These are phyloP conservation scores for Aethina tumida DNA, from an alignment of 1,140 invertebrate genomes.

Conservation along the genomic window DNA sequence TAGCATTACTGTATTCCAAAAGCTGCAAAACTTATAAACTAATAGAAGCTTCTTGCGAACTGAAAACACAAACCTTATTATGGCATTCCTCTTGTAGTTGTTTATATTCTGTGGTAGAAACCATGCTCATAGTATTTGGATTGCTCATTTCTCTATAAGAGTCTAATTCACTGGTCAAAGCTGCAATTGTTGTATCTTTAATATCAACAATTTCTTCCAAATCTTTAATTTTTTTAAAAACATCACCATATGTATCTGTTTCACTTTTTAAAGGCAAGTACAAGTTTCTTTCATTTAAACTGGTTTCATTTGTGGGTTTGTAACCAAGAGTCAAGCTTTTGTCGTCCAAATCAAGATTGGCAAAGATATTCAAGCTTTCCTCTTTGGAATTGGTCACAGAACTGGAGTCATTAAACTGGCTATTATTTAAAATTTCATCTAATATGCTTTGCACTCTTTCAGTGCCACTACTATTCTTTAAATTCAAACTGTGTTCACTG, in stretches of 20 bases:
- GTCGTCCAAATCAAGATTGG: constrained; percentile 29
- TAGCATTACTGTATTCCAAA: constrained; percentile 48
- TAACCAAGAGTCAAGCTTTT: constrained; percentile 29
- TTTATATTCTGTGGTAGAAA: constrained; percentile 41
- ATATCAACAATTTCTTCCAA: constrained; percentile 34
- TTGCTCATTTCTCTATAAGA: constrained; percentile 30
- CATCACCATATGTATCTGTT: constrained; percentile 28
- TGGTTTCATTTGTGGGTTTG: constrained; percentile 7
- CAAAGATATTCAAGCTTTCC: constrained; percentile 31
- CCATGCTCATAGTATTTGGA: constrained; percentile 34
- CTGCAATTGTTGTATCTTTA: constrained; percentile 37
- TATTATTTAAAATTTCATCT: constrained; percentile 29
- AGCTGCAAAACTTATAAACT: constrained; percentile 39
- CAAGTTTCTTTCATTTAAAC: constrained; percentile 11
- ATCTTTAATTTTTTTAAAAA: constrained; percentile 33
- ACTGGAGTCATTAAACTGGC: constrained; percentile 19
- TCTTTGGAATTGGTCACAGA: constrained; percentile 17
- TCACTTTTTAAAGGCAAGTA: constrained; percentile 11
- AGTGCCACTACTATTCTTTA: constrained; percentile 15
- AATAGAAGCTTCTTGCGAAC: constrained; percentile 11
- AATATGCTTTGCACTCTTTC: constrained; percentile 28
- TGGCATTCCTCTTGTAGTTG: constrained; percentile 39
- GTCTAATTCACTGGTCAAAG: constrained; percentile 38
- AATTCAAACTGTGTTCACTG: constrained; percentile 21
- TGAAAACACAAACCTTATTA: constrained; percentile 23